Evolutionary conservation across 2,797 vertebrate genomes (phyloP).

Genomic region (Dicrostonyx torquatus): DNA sequence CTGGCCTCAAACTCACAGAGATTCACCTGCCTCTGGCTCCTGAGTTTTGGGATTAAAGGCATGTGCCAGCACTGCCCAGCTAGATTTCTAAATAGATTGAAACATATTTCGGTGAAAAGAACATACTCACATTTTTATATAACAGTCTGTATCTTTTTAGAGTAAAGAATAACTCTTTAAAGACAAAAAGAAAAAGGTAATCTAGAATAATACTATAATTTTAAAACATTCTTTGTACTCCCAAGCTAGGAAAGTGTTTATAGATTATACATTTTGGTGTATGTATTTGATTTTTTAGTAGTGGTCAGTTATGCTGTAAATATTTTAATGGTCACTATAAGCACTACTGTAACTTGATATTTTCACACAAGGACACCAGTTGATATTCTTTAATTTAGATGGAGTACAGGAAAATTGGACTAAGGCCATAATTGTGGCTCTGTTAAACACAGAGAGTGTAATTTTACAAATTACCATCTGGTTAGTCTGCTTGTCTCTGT

Average conservation of each 20-base stretch:
- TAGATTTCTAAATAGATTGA: slow-evolving; percentile 10
- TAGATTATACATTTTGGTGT: slow-evolving; percentile 34
- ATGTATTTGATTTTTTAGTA: slow-evolving; percentile 46
- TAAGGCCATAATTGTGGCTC: neutral
- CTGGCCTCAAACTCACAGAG: no score
- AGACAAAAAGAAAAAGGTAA: neutral
- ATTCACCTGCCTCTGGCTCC: no score
- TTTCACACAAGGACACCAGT: neutral
- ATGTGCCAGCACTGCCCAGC: no score
- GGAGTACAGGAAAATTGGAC: neutral
- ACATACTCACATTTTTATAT: slow-evolving; percentile 48
- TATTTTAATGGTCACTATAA: neutral
- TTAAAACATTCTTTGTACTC: slow-evolving; percentile 36
- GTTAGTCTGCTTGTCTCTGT: neutral
- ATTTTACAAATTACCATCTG: slow-evolving; percentile 25
- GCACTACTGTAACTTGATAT: slow-evolving; percentile 21
- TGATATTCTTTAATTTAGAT: slow-evolving; percentile 25
- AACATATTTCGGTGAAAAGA: slow-evolving; percentile 55
- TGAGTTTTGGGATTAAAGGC: no score
- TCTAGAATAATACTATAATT: neutral
- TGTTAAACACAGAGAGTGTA: neutral
- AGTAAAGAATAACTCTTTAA: neutral
- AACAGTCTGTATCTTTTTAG: neutral
- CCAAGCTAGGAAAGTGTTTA: neutral
- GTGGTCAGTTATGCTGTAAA: slow-evolving; percentile 36